These are phyloP conservation scores for Takifugu bimaculatus DNA, from an alignment of 2,113 vertebrate species.

Conservation along the genomic window DNA sequence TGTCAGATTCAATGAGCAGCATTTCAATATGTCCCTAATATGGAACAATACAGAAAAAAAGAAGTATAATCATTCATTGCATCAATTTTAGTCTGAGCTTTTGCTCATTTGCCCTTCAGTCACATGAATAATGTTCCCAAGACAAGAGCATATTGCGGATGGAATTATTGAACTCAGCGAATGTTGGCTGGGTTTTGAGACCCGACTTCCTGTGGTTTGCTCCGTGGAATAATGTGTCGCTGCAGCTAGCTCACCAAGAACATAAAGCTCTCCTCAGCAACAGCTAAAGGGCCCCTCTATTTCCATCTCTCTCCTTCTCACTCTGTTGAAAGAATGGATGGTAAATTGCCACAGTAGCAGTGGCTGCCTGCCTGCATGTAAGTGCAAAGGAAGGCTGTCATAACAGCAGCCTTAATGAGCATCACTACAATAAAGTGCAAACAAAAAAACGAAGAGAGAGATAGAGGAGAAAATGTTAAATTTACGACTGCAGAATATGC, in stretches of 20 bases:
- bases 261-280: constrained; percentile 44
- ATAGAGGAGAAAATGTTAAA: constrained; percentile 17
- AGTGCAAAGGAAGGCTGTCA: constrained; percentile 52
- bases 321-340: constrained; percentile 28
- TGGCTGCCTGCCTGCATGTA: constrained; percentile 25
- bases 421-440: constrained; percentile 44
- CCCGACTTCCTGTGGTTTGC: constrained; percentile 27
- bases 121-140: no score
- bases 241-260: constrained; percentile 39
- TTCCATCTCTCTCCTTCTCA: background rate
- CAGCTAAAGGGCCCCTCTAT: constrained; percentile 26
- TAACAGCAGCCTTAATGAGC: constrained; percentile 60
- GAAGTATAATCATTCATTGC: constrained; percentile 1
- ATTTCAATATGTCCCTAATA: background rate
- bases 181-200: constrained; percentile 28
- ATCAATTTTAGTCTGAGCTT: background rate
- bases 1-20: constrained; percentile 1
- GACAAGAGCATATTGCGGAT: no score
- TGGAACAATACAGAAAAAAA: constrained; percentile 12
- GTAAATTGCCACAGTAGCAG: constrained; percentile 50
- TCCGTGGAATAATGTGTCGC: constrained; percentile 25
- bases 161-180: constrained; percentile 31
- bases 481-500: constrained; percentile 28
- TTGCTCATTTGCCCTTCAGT: no score
- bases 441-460: constrained; percentile 4